Conservation (phyloP, 2,113 vertebrate genomes). For the Probosciger aterrimus region DNA sequence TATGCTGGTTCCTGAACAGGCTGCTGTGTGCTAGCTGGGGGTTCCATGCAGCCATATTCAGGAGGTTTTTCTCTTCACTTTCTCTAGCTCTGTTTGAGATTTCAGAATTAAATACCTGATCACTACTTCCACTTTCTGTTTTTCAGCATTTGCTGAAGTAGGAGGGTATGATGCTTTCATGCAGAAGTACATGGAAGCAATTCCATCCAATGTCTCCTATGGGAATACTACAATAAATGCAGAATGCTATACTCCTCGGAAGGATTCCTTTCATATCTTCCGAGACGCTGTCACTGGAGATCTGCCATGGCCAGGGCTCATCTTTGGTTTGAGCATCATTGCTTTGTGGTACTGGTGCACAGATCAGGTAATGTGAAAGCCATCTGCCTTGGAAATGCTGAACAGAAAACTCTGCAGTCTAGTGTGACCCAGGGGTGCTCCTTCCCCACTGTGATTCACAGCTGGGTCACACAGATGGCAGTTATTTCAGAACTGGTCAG, state of each 20-base stretch:
- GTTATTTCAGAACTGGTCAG: not conserved
- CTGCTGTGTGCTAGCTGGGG: not conserved
- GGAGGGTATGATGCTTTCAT: slow-evolving; percentile 84
- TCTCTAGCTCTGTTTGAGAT: not conserved
- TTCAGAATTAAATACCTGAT: not conserved
- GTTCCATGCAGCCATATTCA: not conserved
- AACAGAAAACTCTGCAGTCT: not conserved
- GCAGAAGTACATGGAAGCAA: slow-evolving; percentile 82
- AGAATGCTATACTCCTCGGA: slow-evolving; percentile 80
- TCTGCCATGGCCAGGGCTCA: slow-evolving; percentile 89
- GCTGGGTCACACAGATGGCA: not conserved
- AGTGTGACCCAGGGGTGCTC: too few species aligned
- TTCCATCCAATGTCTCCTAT: slow-evolving; percentile 62
- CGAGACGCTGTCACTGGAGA: slow-evolving; percentile 83
- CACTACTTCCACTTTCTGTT: not conserved
- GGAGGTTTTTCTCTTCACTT: not conserved
- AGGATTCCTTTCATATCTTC: slow-evolving; percentile 90
- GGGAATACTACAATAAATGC: not conserved
- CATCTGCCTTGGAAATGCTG: not conserved
- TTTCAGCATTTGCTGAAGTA: slow-evolving; percentile 85
- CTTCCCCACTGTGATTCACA: not conserved
- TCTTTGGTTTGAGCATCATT: slow-evolving; percentile 87
- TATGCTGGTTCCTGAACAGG: not conserved
- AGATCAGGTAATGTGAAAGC: slow-evolving; percentile 82
- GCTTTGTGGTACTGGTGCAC: slow-evolving; percentile 96